These are phyloP conservation scores for Tenthredo livida DNA, from an alignment of 2,888 invertebrate species.

Conservation along the genomic window DNA sequence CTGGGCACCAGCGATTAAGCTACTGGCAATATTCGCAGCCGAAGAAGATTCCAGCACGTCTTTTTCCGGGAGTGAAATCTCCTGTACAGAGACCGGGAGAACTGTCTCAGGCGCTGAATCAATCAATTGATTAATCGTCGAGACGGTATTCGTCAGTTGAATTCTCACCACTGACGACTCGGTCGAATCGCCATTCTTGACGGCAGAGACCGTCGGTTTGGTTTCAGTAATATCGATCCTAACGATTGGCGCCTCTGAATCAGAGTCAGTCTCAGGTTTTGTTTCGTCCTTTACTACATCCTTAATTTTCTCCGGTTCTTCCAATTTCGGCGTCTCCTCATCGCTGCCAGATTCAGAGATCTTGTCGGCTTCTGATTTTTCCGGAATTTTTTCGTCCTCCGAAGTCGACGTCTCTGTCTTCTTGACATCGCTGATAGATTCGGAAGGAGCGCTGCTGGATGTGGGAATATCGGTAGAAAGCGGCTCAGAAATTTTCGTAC, in stretches of 20 bases:
- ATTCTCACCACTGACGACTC: constrained; percentile 68
- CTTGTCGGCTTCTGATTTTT: not conserved
- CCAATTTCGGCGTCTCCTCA: not conserved
- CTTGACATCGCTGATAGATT: not conserved
- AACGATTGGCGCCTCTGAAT: constrained; percentile 64
- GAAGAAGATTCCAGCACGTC: constrained; percentile 52
- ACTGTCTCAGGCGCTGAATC: constrained; percentile 60
- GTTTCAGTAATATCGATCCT: constrained; percentile 64
- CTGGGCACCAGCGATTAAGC: constrained; percentile 70
- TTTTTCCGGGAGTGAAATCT: constrained; percentile 61
- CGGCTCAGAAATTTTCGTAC: not conserved
- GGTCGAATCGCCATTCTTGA: constrained; percentile 50
- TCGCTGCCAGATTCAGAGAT: not conserved
- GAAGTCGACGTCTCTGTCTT: not conserved
- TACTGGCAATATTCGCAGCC: constrained; percentile 65
- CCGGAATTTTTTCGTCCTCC: not conserved
- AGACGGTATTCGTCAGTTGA: constrained; percentile 65
- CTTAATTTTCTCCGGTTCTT: not conserved
- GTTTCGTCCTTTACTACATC: not conserved
- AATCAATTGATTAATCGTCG: constrained; percentile 66
- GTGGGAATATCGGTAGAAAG: not conserved
- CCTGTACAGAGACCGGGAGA: constrained; percentile 51
- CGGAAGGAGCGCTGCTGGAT: not conserved
- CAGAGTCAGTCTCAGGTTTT: constrained; percentile 34
- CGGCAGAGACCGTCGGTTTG: constrained; percentile 57